phyloP scores from a whole-genome alignment of 2,888 invertebrate genomes.

The Argyresthia albistria region DNA sequence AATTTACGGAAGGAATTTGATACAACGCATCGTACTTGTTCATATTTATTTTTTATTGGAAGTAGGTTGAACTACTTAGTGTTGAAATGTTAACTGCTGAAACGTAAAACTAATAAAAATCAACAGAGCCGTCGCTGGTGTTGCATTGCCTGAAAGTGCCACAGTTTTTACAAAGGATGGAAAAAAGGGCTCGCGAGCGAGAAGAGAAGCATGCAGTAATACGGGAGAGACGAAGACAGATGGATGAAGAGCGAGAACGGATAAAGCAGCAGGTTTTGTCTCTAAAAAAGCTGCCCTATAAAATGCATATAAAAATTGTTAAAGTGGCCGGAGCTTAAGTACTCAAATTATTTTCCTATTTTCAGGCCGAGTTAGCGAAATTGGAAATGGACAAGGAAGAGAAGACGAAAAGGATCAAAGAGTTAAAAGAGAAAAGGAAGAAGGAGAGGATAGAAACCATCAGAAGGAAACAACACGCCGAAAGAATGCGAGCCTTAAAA shows the following conservation, averaged over 20 bases:
- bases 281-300: not conserved
- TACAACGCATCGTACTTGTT: too few species aligned
- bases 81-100: too few species aligned
- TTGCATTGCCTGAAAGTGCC: slow-evolving; percentile 74
- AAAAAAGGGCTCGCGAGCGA: slow-evolving; percentile 78
- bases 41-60: too few species aligned
- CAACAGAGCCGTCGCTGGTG: slow-evolving; percentile 44
- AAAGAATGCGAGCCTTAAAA: slow-evolving; percentile 49
- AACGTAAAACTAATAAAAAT: not conserved
- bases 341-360: slow-evolving; percentile 6
- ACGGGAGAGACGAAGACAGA: slow-evolving; percentile 55
- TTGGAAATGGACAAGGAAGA: slow-evolving; percentile 75
- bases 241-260: slow-evolving; percentile 59
- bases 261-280: slow-evolving; percentile 57
- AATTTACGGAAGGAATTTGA: slow-evolving; percentile 11
- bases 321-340: not conserved
- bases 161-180: slow-evolving; percentile 80
- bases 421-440: slow-evolving; percentile 73
- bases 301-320: not conserved
- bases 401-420: slow-evolving; percentile 70
- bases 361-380: slow-evolving; percentile 57
- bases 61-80: too few species aligned
- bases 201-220: slow-evolving; percentile 67
- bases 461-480: slow-evolving; percentile 67
- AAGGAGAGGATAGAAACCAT: slow-evolving; percentile 75